Percentiles rank a stretch among this genome's conserved stretches.
Conservation (phyloP, 35 echinoderm and acorn worm genomes). For the Heliocidaris tuberculata region DNA sequence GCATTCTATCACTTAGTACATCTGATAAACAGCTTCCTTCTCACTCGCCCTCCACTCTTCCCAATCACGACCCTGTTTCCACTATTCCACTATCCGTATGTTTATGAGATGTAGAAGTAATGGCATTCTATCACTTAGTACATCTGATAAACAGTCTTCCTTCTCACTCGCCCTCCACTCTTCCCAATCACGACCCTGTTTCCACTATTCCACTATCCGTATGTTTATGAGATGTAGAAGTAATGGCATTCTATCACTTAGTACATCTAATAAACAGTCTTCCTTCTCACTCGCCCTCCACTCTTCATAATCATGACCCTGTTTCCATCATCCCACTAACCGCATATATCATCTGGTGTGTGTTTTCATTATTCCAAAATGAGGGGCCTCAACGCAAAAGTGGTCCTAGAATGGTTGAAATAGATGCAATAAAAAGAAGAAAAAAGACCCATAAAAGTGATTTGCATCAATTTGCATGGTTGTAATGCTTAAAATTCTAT, state of each 20-base stretch:
- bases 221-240: too few relatives aligned
- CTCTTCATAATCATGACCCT: background rate
- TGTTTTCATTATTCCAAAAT: too few relatives aligned
- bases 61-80: background rate
- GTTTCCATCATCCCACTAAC: background rate
- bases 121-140: background rate
- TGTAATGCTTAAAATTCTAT: too few relatives aligned
- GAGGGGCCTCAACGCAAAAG: too few relatives aligned
- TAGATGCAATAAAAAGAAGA: too few relatives aligned
- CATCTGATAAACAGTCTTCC: conserved; percentile 7
- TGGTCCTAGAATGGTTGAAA: too few relatives aligned
- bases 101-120: too few relatives aligned
- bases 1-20: background rate
- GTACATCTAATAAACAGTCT: conserved; percentile 17
- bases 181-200: background rate
- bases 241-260: background rate
- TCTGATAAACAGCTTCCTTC: background rate
- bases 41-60: background rate
- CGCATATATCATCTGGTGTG: too few relatives aligned
- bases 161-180: background rate
- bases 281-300: background rate
- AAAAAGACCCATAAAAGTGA: too few relatives aligned
- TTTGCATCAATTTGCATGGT: too few relatives aligned
- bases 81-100: background rate
- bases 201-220: background rate